Evolutionary conservation across 2,888 invertebrate genomes (phyloP).

Genomic region (Beris morrisii): DNA sequence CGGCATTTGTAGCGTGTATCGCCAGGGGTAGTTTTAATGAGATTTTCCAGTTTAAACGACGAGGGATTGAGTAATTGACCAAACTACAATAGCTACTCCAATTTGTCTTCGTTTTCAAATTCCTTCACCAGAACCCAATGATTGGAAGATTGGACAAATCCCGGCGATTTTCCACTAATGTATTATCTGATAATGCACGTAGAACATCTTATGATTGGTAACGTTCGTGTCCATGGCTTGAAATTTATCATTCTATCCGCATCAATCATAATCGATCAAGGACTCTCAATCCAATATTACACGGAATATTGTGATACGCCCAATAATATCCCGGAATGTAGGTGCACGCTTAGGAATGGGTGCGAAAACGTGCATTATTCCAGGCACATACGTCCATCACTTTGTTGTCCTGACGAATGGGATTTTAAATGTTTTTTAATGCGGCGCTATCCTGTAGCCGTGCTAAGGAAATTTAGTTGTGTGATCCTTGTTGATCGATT

Average conservation of each 20-base stretch:
- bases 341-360: conserved; percentile 4
- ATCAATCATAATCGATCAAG: conserved; percentile 40
- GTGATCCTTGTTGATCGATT: too few species aligned
- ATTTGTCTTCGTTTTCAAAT: too few species aligned
- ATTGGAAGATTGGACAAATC: conserved; percentile 21
- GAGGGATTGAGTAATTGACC: too few species aligned
- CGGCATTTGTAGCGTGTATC: too few species aligned
- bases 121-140: conserved; percentile 8
- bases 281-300: conserved; percentile 16
- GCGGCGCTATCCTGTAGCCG: conserved; percentile 15
- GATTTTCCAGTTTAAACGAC: too few species aligned
- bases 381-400: conserved; percentile 30
- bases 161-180: conserved; percentile 7
- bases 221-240: conserved; percentile 1
- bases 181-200: conserved; percentile 9
- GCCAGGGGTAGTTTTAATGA: too few species aligned
- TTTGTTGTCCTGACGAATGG: conserved; percentile 36
- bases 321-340: conserved; percentile 12
- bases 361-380: conserved; percentile 10
- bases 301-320: conserved; percentile 6
- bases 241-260: conserved; percentile 35
- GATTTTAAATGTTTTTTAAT: conserved; percentile 41
- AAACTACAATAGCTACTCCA: too few species aligned
- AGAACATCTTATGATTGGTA: conserved; percentile 6
- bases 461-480: too few species aligned